phyloP scores from a whole-genome alignment of 2,888 invertebrate genomes.

The Cantharis rufa region DNA sequence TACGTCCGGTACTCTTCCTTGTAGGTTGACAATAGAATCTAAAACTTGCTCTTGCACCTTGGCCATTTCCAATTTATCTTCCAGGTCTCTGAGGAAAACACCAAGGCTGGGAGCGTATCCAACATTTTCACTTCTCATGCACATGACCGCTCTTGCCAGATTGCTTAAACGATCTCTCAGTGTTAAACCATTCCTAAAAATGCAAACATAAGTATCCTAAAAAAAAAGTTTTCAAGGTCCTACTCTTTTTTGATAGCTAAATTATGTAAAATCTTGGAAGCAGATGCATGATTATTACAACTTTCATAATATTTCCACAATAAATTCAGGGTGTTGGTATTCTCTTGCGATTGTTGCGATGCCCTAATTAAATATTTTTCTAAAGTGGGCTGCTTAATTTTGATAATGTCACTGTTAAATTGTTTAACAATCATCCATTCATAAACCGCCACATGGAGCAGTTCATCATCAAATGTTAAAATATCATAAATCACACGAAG shows the following conservation, averaged over 20 bases:
- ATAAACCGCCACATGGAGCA: slow-evolving; percentile 88
- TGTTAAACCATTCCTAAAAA: slow-evolving; percentile 68
- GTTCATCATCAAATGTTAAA: slow-evolving; percentile 76
- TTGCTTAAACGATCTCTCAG: slow-evolving; percentile 86
- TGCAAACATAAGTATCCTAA: neutral
- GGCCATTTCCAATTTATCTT: slow-evolving; percentile 92
- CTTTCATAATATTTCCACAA: slow-evolving; percentile 97
- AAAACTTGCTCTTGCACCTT: slow-evolving; percentile 77
- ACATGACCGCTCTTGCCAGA: slow-evolving; percentile 91
- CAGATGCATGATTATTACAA: slow-evolving; percentile 87
- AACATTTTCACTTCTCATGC: slow-evolving; percentile 85
- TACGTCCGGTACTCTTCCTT: slow-evolving; percentile 46
- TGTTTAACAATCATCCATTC: slow-evolving; percentile 88
- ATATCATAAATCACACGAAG: slow-evolving; percentile 68
- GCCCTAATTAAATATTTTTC: slow-evolving; percentile 74
- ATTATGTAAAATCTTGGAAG: slow-evolving; percentile 86
- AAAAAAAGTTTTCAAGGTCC: slow-evolving; percentile 4
- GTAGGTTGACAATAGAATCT: slow-evolving; percentile 65
- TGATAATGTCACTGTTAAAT: slow-evolving; percentile 71
- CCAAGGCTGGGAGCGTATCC: slow-evolving; percentile 74
- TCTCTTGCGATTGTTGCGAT: slow-evolving; percentile 62
- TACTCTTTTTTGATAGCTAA: slow-evolving; percentile 78
- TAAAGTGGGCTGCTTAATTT: slow-evolving; percentile 70
- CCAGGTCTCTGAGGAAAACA: slow-evolving; percentile 83
- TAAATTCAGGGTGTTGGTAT: slow-evolving; percentile 68